Percentiles rank a stretch among this genome's conserved stretches.
These are phyloP conservation scores for Herminia tarsipennalis DNA, from an alignment of 2,888 invertebrate genomes.

Conservation along the genomic window DNA sequence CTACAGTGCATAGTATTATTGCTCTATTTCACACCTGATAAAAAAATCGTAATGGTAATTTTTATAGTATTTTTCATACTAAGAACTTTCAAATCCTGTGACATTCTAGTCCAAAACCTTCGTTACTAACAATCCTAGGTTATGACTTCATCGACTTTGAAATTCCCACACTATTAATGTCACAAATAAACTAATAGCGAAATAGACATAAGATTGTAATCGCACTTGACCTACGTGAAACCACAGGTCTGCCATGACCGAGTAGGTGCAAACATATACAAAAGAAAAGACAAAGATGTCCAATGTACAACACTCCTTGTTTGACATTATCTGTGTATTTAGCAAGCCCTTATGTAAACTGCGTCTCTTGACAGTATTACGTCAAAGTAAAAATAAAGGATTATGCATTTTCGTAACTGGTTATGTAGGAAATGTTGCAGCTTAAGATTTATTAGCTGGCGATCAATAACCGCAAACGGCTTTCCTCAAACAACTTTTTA, in stretches of 20 bases:
- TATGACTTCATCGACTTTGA: conserved; percentile 36
- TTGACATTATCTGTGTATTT: conserved; percentile 71
- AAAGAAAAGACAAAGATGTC: conserved; percentile 64
- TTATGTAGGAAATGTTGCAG: conserved; percentile 2
- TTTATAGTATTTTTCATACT: too few relatives aligned
- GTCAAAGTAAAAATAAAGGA: conserved; percentile 47
- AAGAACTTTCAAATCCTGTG: too few relatives aligned
- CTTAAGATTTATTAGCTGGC: too few relatives aligned
- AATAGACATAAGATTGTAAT: conserved; percentile 61
- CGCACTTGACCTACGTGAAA: conserved; percentile 73
- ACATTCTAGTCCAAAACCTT: neutral
- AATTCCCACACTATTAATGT: conserved; percentile 39
- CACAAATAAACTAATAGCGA: conserved; percentile 43
- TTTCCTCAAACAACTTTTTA: too few relatives aligned
- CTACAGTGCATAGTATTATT: too few relatives aligned
- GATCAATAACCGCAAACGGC: too few relatives aligned
- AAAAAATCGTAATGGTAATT: too few relatives aligned
- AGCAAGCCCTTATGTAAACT: conserved; percentile 65
- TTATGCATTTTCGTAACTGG: conserved; percentile 37
- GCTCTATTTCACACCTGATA: too few relatives aligned
- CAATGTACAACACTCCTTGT: conserved; percentile 56
- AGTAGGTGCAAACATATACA: conserved; percentile 63
- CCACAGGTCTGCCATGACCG: conserved; percentile 81
- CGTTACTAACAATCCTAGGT: neutral
- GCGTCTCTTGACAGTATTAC: conserved; percentile 45